Base-by-base conservation (phyloP, 2,888 invertebrate genomes). In the Cataglyphis cursor region DNA sequence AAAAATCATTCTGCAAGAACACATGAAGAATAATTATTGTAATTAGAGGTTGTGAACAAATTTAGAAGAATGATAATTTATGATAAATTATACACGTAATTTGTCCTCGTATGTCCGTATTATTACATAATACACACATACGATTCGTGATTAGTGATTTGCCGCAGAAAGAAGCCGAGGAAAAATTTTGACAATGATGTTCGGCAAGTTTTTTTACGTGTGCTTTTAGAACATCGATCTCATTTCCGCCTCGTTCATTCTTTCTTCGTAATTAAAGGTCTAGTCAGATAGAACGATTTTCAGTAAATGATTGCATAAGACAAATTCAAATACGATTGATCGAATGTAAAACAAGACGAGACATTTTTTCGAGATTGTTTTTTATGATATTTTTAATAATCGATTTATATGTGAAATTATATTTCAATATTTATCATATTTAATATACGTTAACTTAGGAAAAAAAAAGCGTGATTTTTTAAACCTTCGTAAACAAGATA, bases 1-100 rank as follows among this genome's bases (percentile, higher is more conserved):
- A 31, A 59, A 61, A 35, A 18, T 61, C 44, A 31, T 44, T 80
- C 31, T 80, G 74, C 59, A 80, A 73, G 70, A 80, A 80, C 78
- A 80, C 78, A 68, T 80, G 78, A 44, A 80, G 78, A 78, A 80
- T 80, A 80, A 80, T 80, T 80, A 80, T 80, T 80, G 74, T 73
- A 64, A 80, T 80, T 35, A 72, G 59, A 73, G 44, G 31, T 59
- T 44, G 28, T 72, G 74, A 80, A 80, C 78, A 80, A 80, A 78
- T 78, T 59, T 51, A 72, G 62, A 68, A 44, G 70, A 76, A 70
- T 65, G 54, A 54, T 59, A 72, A 78, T 78, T 78, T 78, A 24
- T 61, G 35, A 21, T 72, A 80, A 73, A 80, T 80, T 72, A 80
- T 72, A 75, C 62, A 28, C 57, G 35, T 66, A 44, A 78, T 57